Base-by-base conservation (phyloP, 2,888 invertebrate species). In the Leucophenga montana region DNA sequence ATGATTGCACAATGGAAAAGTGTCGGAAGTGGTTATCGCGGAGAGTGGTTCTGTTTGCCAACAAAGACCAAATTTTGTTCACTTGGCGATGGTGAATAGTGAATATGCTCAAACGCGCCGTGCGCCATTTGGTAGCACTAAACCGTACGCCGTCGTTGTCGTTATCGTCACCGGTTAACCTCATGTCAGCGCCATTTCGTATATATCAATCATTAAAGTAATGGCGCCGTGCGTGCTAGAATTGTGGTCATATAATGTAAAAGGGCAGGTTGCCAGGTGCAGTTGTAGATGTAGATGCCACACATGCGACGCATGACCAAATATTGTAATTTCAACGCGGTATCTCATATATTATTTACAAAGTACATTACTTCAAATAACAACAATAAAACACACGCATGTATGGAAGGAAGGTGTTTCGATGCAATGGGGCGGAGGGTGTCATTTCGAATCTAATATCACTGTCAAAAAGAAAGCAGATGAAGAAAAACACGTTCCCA, bases 151-250 rank as follows among this genome's bases (percentile, higher is more conserved):
- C 31, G 31, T 9, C 57, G 4, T n/a, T 48, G 48, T 48, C 4
- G 13, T 16, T 48, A 13, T 59, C n/a, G n/a, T n/a, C n/a, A n/a
- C n/a, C n/a, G n/a, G n/a, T n/a, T n/a, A n/a, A 66, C 64, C 66
- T 68, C 68, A 57, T 83, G 84, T 83, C 84, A 76, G 77, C 80
- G 77, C 80, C 76, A 81, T 74, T 84, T n/a, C n/a, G 74, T 80
- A 78, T 79, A 84, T 75, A 81, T 81, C 82, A 81, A 82, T 81
- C 81, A 84, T 80, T 77, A 81, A 76, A 73, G 68, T 66, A 44
- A 62, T 62, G 62, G 61, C 33, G 61, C 61, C n/a, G 61, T 80
- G 78, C 33, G 72, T 80, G 78, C 75, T 33, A 33, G 33, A 33
- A 33, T 33, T 33, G 8, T 33, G 33, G 33, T 33, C 33, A 8